Conservation (phyloP, 2,888 invertebrate species). For the Arenicola marina region DNA sequence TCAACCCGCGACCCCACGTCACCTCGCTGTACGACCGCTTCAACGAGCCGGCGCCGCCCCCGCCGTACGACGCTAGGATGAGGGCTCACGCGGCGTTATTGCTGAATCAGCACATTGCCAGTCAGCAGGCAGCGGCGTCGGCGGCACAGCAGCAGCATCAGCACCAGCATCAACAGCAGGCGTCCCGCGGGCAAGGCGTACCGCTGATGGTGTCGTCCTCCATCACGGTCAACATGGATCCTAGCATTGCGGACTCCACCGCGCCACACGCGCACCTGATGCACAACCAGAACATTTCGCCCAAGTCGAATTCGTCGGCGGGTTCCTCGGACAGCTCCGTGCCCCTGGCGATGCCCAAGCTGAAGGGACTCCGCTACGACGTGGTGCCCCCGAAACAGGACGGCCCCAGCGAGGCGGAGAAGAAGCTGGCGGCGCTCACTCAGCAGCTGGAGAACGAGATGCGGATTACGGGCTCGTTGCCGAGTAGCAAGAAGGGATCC, state of each 20-base stretch:
- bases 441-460: constrained; percentile 46
- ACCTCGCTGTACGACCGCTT: constrained; percentile 29
- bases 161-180: background rate
- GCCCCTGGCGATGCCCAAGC: constrained; percentile 2
- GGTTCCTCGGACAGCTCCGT: background rate
- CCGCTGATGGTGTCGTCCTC: background rate
- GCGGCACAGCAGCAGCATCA: background rate
- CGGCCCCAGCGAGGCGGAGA: constrained; percentile 43
- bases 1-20: background rate
- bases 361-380: constrained; percentile 32
- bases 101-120: no score
- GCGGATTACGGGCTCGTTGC: constrained; percentile 22
- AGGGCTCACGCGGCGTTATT: constrained; percentile 1
- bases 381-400: constrained; percentile 25
- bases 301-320: background rate
- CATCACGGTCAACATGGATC: background rate
- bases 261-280: constrained; percentile 2
- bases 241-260: constrained; percentile 3
- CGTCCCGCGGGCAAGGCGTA: background rate
- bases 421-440: constrained; percentile 55
- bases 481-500: background rate
- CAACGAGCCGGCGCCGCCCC: constrained; percentile 36
- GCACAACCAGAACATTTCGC: background rate
- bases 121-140: background rate
- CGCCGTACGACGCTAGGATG: constrained; percentile 30